A percentile compares a stretch with the other conserved stretches of the same genome.
Evolutionary conservation across 2,797 vertebrate species (phyloP).

Genomic region (Tarsius wallacei): DNA sequence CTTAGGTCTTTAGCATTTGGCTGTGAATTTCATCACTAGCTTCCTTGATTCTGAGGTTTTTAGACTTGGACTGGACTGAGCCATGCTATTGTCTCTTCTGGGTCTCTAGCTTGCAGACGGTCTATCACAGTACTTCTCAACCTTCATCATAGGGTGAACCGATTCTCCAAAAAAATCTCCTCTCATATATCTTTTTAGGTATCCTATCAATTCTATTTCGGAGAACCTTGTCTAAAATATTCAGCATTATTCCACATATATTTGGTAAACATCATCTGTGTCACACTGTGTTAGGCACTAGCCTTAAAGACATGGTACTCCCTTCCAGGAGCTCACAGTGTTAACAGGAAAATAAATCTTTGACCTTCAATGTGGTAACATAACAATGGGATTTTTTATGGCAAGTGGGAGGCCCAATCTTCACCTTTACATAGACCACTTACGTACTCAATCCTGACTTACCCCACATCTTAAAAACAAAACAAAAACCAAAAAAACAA

Average conservation of each 20-base stretch:
- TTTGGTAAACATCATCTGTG: neutral
- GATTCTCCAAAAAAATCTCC: neutral
- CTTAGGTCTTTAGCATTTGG: too few species aligned
- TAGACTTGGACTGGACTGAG: neutral
- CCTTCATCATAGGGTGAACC: fast-evolving
- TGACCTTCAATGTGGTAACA: neutral
- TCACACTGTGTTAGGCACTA: neutral
- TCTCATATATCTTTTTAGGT: neutral
- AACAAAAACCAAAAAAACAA: too few species aligned
- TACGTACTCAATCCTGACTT: too few species aligned
- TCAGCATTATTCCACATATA: neutral
- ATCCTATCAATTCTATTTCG: neutral
- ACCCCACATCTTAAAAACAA: too few species aligned
- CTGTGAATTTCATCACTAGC: too few species aligned
- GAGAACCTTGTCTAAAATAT: neutral
- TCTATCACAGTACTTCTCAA: neutral
- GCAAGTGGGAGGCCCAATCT: too few species aligned
- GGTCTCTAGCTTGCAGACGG: neutral
- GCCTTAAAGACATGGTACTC: neutral
- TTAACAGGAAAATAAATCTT: neutral
- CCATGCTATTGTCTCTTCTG: neutral
- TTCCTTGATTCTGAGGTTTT: neutral
- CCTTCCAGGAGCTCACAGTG: neutral
- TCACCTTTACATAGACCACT: too few species aligned
- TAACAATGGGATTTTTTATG: neutral